Evolutionary conservation across 2,797 vertebrate species (phyloP).

Genomic region (Anguilla marmorata): DNA sequence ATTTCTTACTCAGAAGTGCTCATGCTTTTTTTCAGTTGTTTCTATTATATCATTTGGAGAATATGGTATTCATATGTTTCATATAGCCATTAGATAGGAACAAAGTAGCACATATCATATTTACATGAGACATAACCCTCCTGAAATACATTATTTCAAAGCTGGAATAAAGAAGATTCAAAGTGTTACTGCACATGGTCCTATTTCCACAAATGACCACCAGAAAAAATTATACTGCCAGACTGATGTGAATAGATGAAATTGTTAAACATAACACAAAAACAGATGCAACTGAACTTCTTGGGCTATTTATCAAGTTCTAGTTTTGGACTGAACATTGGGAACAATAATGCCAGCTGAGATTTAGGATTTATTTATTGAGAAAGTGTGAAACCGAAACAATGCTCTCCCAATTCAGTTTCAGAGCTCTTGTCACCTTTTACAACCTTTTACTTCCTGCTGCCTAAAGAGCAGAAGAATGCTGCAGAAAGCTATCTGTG

Average conservation of each 20-base stretch:
- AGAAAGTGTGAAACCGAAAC: neutral
- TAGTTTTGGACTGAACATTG: neutral
- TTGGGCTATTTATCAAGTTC: neutral
- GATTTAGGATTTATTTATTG: neutral
- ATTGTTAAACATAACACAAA: neutral
- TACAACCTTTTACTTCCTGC: constrained; percentile 48
- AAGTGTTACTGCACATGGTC: neutral
- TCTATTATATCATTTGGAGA: neutral
- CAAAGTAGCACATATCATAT: neutral
- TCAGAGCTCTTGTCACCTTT: constrained; percentile 23
- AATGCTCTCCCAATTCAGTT: neutral
- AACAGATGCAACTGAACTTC: neutral
- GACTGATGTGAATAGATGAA: no score
- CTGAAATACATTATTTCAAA: neutral
- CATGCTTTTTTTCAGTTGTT: neutral
- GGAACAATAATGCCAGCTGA: neutral
- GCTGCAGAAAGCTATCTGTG: constrained; percentile 48
- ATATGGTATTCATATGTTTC: neutral
- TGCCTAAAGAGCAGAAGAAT: constrained; percentile 19
- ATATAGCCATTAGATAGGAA: neutral
- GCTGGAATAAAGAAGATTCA: neutral
- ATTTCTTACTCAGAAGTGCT: neutral
- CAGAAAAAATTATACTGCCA: neutral
- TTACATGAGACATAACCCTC: neutral
- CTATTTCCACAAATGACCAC: neutral